Percentiles rank a stretch among this genome's conserved stretches.
Evolutionary conservation across 1,140 invertebrate species (phyloP).

Genomic region (Drosophila murphyi): DNA sequence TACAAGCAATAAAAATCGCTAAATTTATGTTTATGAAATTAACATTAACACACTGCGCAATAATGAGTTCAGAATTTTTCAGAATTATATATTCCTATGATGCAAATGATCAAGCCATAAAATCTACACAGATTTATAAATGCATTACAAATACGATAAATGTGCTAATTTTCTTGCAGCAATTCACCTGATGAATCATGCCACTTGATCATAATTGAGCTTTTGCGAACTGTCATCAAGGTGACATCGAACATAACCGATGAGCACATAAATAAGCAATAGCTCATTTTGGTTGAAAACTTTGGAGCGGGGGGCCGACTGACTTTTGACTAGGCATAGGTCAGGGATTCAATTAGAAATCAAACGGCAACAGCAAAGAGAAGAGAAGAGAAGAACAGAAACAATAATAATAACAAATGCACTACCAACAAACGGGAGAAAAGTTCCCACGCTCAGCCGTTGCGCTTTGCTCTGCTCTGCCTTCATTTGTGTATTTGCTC

Average conservation of each 20-base stretch:
- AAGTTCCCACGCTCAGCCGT: neutral
- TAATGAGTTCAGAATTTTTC: neutral
- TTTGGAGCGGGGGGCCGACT: constrained; percentile 16
- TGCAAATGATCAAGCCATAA: constrained; percentile 17
- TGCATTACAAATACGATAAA: neutral
- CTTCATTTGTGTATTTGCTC: constrained; percentile 1
- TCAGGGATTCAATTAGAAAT: constrained; percentile 66
- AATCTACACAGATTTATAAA: neutral
- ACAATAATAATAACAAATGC: constrained; percentile 21
- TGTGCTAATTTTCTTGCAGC: constrained; percentile 6
- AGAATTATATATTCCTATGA: constrained; percentile 1
- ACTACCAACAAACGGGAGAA: constrained; percentile 4
- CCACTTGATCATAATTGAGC: constrained; percentile 16
- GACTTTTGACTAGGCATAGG: constrained; percentile 56
- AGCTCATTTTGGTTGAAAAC: constrained; percentile 3
- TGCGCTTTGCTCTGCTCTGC: constrained; percentile 2
- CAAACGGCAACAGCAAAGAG: neutral
- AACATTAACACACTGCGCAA: constrained; percentile 5
- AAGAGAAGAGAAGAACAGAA: constrained; percentile 29
- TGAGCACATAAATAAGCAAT: constrained; percentile 2
- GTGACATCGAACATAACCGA: neutral
- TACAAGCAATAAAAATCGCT: neutral
- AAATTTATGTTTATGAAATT: too few species aligned
- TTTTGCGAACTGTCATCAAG: neutral
- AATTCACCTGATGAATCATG: constrained; percentile 20